phyloP scores from a whole-genome alignment of 2,888 invertebrate species.

The Hydriomena furcata region DNA sequence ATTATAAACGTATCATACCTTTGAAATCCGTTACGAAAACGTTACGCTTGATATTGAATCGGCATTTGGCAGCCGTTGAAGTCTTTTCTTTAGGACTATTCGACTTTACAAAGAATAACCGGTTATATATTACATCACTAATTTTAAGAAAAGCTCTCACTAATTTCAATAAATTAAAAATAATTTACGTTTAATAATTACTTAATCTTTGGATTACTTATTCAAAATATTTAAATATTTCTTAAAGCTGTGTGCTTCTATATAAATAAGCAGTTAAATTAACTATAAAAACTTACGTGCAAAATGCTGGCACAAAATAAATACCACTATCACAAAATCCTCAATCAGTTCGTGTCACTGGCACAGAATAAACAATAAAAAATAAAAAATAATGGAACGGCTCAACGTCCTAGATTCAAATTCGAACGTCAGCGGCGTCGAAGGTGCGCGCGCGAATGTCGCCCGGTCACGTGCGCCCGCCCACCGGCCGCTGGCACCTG shows the following conservation, averaged over 20 bases:
- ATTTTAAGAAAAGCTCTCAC: no score
- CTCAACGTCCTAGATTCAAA: slow-evolving; percentile 61
- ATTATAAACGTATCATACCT: background rate
- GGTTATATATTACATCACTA: no score
- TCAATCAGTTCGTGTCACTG: slow-evolving; percentile 66
- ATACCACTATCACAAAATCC: slow-evolving; percentile 75
- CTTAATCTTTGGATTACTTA: no score
- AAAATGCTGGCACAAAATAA: slow-evolving; percentile 45
- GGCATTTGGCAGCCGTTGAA: slow-evolving; percentile 57
- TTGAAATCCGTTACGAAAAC: slow-evolving; percentile 24
- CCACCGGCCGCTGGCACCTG: slow-evolving; percentile 57
- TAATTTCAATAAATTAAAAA: no score
- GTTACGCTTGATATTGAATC: slow-evolving; percentile 20
- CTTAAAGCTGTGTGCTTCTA: background rate
- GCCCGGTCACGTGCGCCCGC: slow-evolving; percentile 67
- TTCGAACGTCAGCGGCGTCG: slow-evolving; percentile 68
- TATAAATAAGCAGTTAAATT: slow-evolving; percentile 12
- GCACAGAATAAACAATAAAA: slow-evolving; percentile 58
- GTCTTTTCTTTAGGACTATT: slow-evolving; percentile 46
- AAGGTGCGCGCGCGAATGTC: slow-evolving; percentile 80
- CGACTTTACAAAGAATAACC: background rate
- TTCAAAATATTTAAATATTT: no score
- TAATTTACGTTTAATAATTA: no score
- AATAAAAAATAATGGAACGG: slow-evolving; percentile 50
- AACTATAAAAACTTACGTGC: slow-evolving; percentile 51